These are phyloP conservation scores for Etheostoma perlongum DNA, from an alignment of 2,797 vertebrate species.

Conservation along the genomic window DNA sequence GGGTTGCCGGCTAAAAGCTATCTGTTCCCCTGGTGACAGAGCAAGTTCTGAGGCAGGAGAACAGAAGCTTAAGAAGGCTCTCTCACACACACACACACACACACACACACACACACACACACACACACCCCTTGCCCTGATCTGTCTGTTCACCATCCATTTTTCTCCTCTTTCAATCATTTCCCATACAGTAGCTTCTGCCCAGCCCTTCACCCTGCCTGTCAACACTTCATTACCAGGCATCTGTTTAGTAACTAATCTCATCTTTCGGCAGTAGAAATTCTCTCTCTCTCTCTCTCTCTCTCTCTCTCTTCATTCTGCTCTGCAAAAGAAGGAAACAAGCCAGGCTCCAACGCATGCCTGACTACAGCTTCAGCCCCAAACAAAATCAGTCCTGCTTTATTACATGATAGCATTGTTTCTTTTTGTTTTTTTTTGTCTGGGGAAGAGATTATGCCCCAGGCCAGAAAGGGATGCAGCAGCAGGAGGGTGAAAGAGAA, in stretches of 20 bases:
- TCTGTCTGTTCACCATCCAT: slow-evolving; percentile 38
- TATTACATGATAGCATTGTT: slow-evolving; percentile 81
- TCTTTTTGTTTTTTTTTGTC: slow-evolving; percentile 67
- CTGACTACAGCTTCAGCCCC: slow-evolving; percentile 39
- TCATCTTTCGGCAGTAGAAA: slow-evolving; percentile 55
- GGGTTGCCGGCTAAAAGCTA: slow-evolving; percentile 79
- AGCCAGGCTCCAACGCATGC: slow-evolving; percentile 21
- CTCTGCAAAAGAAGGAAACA: slow-evolving; percentile 38
- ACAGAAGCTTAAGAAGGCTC: slow-evolving; percentile 55
- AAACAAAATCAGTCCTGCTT: slow-evolving; percentile 70
- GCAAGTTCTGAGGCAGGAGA: slow-evolving; percentile 60
- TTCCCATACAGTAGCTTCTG: slow-evolving; percentile 45
- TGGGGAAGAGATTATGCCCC: slow-evolving; percentile 76
- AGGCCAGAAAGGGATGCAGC: slow-evolving; percentile 62
- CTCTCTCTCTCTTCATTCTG: slow-evolving; percentile 11
- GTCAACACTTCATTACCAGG: slow-evolving; percentile 77
- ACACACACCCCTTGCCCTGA: slow-evolving; percentile 28
- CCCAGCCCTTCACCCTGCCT: slow-evolving; percentile 58
- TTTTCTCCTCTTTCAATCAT: slow-evolving; percentile 40
- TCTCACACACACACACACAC: too few relatives aligned
- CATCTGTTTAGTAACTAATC: slow-evolving; percentile 74
- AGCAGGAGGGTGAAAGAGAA: slow-evolving; percentile 44
- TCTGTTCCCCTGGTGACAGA: slow-evolving; percentile 77
- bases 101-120: too few relatives aligned
- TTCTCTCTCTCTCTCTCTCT: too few relatives aligned